Conservation (phyloP, 2,888 invertebrate genomes). For the Tryphoninae sp. region DNA sequence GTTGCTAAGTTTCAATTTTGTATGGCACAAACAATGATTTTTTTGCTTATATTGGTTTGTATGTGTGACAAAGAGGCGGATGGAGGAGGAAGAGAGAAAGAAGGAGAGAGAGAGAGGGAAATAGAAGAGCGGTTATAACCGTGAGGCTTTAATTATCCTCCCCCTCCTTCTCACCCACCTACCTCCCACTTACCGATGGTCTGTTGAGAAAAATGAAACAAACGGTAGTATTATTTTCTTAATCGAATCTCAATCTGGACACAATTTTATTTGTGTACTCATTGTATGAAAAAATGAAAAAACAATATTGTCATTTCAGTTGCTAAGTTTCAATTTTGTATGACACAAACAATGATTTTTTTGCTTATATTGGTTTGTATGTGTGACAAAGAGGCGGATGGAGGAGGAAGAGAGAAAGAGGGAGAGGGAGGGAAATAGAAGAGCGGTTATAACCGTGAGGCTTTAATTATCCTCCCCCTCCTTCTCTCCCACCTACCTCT, state of each 20-base stretch:
- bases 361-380: too few species aligned
- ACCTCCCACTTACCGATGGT: neutral
- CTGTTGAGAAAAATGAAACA: neutral
- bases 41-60: too few species aligned
- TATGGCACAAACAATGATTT: too few species aligned
- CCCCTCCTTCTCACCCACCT: slow-evolving; percentile 66
- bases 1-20: neutral
- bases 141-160: slow-evolving; percentile 78
- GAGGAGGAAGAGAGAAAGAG: slow-evolving; percentile 53
- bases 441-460: slow-evolving; percentile 72
- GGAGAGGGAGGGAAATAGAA: slow-evolving; percentile 52
- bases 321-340: neutral
- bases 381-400: slow-evolving; percentile 28
- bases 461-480: slow-evolving; percentile 77
- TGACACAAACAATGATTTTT: too few species aligned
- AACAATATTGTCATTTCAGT: too few species aligned
- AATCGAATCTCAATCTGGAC: too few species aligned
- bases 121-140: slow-evolving; percentile 69
- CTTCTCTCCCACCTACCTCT: neutral
- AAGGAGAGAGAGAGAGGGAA: slow-evolving; percentile 31
- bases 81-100: slow-evolving; percentile 58
- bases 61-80: slow-evolving; percentile 25
- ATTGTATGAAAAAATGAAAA: neutral
- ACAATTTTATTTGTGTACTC: neutral
- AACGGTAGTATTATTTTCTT: too few species aligned